Evolutionary conservation across 2,113 vertebrate genomes (phyloP).

Genomic region (Nerophis ophidion): DNA sequence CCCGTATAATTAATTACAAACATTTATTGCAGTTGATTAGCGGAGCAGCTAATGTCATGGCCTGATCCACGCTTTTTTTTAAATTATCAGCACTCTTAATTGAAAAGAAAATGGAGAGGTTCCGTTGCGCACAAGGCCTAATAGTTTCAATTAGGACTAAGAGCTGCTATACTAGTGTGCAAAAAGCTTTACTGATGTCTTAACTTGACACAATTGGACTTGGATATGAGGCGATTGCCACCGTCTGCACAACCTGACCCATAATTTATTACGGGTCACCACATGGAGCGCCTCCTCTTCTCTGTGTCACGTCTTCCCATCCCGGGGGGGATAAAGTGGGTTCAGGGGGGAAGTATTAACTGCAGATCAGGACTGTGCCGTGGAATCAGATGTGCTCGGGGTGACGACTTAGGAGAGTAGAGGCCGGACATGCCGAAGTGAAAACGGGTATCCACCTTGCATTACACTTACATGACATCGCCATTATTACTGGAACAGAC

Average conservation of each 20-base stretch:
- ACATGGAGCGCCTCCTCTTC: constrained; percentile 14
- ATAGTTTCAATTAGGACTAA: constrained; percentile 35
- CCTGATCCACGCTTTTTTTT: constrained; percentile 54
- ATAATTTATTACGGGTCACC: constrained; percentile 57
- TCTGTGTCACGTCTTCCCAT: constrained; percentile 10
- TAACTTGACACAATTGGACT: constrained; percentile 17
- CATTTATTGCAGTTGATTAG: constrained; percentile 54
- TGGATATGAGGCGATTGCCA: constrained; percentile 20
- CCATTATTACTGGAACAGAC: no score
- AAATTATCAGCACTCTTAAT: constrained; percentile 44
- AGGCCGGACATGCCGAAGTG: constrained; percentile 31
- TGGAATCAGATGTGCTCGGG: constrained; percentile 59
- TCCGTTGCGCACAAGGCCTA: constrained; percentile 19
- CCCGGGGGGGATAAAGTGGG: constrained; percentile 47
- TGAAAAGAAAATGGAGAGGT: constrained; percentile 53
- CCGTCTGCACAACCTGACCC: constrained; percentile 30
- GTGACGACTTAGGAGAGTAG: constrained; percentile 46
- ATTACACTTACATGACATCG: no score
- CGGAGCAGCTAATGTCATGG: constrained; percentile 44
- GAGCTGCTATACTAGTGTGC: background rate
- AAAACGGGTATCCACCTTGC: constrained; percentile 5
- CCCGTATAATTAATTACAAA: constrained; percentile 52
- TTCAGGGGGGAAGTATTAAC: constrained; percentile 41
- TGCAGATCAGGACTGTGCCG: constrained; percentile 48
- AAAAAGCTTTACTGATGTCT: constrained; percentile 2